Evolutionary conservation across 2,113 vertebrate genomes (phyloP).

Genomic region (Eptesicus fuscus): DNA sequence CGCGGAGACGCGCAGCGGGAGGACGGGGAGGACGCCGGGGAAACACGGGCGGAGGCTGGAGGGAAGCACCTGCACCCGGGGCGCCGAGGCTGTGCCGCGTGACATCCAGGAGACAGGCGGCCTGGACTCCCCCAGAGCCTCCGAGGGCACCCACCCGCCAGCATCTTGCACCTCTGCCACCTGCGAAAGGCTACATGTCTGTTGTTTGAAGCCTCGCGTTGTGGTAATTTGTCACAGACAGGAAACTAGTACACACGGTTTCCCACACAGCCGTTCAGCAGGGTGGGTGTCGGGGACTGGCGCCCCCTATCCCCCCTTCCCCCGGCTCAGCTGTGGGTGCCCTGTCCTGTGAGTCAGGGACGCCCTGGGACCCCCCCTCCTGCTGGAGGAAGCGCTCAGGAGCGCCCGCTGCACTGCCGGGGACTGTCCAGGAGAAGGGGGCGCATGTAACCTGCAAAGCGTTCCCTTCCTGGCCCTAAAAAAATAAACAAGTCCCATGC

Average conservation of each 20-base stretch:
- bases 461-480: neutral
- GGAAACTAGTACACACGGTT: neutral
- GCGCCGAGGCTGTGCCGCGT: neutral
- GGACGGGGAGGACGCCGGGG: fast-evolving
- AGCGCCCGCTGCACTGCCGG: neutral
- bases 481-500: neutral
- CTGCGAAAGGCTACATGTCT: neutral
- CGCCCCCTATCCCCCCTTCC: no score
- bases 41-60: neutral
- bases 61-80: neutral
- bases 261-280: neutral
- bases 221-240: neutral
- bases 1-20: neutral
- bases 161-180: neutral
- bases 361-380: neutral
- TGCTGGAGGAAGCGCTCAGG: neutral
- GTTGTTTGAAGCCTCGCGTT: neutral
- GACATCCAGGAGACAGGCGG: neutral
- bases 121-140: neutral
- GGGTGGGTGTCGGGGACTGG: neutral
- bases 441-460: neutral
- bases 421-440: neutral
- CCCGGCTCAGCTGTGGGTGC: fast-evolving
- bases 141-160: neutral
- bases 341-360: neutral